These are phyloP conservation scores for Cheilosia urbana DNA, from an alignment of 2,888 invertebrate species.

Conservation along the genomic window DNA sequence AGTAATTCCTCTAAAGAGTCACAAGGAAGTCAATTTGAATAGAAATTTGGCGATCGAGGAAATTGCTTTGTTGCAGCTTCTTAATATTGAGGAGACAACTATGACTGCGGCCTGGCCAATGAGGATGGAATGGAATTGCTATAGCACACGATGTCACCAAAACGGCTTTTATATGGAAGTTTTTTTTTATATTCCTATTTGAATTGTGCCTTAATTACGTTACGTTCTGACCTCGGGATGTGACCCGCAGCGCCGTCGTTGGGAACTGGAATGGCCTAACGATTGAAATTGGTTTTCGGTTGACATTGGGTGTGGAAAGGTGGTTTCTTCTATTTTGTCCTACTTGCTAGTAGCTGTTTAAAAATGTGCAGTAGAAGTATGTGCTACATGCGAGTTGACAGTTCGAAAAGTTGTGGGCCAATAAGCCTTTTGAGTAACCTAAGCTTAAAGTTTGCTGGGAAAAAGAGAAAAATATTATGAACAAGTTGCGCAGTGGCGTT, in stretches of 20 bases:
- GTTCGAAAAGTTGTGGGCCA: no score
- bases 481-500: no score
- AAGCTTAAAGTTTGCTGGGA: no score
- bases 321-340: no score
- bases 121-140: constrained; percentile 45
- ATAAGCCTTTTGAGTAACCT: no score
- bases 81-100: constrained; percentile 58
- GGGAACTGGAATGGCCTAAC: constrained; percentile 1
- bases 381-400: no score
- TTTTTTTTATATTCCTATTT: constrained; percentile 31
- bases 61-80: constrained; percentile 65
- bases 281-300: neutral
- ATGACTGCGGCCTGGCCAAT: constrained; percentile 29
- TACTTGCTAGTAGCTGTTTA: no score
- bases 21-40: constrained; percentile 75
- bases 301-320: neutral
- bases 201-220: constrained; percentile 65
- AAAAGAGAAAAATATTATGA: no score
- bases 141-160: constrained; percentile 32
- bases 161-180: constrained; percentile 11
- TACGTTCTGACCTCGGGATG: constrained; percentile 41
- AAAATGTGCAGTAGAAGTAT: no score
- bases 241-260: constrained; percentile 15
- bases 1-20: constrained; percentile 75
- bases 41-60: constrained; percentile 74